Percentiles rank a stretch among this genome's conserved stretches.
These are phyloP conservation scores for Danio kyathit DNA, from an alignment of 2,797 vertebrate genomes.

Conservation along the genomic window DNA sequence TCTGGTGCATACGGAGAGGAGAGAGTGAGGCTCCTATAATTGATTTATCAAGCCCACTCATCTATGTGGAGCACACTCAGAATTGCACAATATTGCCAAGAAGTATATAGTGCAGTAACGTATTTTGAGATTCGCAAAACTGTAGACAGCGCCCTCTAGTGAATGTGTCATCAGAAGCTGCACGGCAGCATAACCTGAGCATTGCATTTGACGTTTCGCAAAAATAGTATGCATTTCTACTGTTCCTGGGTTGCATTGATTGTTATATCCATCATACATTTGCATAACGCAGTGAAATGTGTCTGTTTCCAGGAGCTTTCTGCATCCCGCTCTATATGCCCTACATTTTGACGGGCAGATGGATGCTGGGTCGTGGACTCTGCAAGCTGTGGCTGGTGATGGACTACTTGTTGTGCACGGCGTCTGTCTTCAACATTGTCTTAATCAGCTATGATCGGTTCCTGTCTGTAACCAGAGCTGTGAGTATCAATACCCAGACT, in stretches of 20 bases:
- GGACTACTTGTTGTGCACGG: slow-evolving; percentile 89
- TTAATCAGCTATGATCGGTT: slow-evolving; percentile 93
- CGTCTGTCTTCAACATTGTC: slow-evolving; percentile 92
- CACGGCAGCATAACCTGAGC: too few species aligned
- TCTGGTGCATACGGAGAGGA: too few species aligned
- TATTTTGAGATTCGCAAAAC: too few species aligned
- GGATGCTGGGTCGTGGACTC: slow-evolving; percentile 82
- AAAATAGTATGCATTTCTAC: too few species aligned
- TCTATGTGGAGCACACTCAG: too few species aligned
- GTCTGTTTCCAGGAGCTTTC: slow-evolving; percentile 80
- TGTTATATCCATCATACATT: not conserved
- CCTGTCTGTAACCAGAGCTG: slow-evolving; percentile 89
- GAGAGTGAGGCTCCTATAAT: too few species aligned
- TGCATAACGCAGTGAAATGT: not conserved
- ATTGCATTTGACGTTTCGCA: too few species aligned
- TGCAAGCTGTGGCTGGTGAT: slow-evolving; percentile 89
- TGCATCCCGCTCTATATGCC: slow-evolving; percentile 90
- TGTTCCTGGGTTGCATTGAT: not conserved
- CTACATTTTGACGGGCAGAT: slow-evolving; percentile 80
- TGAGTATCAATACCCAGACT: slow-evolving; percentile 78
- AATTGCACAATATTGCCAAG: too few species aligned
- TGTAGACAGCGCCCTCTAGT: too few species aligned
- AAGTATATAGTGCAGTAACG: too few species aligned
- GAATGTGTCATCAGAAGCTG: too few species aligned
- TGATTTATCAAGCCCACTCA: too few species aligned